These are phyloP conservation scores for Eilema sororculum DNA, from an alignment of 2,888 invertebrate genomes.

Conservation along the genomic window DNA sequence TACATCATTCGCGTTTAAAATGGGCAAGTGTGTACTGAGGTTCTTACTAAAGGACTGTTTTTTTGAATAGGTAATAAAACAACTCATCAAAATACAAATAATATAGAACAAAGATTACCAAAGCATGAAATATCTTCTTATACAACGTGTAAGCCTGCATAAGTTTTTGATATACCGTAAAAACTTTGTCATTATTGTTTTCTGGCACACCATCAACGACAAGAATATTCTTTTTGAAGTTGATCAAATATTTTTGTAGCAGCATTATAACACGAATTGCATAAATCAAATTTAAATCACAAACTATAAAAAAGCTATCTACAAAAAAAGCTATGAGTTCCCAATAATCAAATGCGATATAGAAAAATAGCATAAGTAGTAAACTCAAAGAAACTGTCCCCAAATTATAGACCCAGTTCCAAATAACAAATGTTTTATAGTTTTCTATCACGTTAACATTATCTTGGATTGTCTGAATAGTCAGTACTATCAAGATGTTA, in stretches of 20 bases:
- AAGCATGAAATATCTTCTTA: constrained; percentile 9
- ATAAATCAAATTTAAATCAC: constrained; percentile 9
- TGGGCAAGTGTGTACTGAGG: neutral
- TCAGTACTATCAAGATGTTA: neutral
- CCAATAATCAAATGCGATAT: neutral
- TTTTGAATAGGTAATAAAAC: neutral
- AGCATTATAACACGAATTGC: constrained; percentile 10
- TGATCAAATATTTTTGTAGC: neutral
- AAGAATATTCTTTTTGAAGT: neutral
- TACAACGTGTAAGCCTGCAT: constrained; percentile 6
- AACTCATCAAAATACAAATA: neutral
- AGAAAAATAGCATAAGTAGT: neutral
- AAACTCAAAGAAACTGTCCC: neutral
- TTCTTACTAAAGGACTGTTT: neutral
- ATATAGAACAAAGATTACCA: constrained; percentile 9
- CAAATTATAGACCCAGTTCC: neutral
- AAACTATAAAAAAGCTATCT: neutral
- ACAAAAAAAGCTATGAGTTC: neutral
- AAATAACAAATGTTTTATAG: neutral
- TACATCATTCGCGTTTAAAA: neutral
- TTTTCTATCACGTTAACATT: neutral
- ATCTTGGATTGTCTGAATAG: neutral
- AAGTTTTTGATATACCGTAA: constrained; percentile 5
- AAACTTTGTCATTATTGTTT: neutral
- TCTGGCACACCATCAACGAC: neutral